Percentiles rank a stretch among this genome's conserved stretches.
phyloP scores from a whole-genome alignment of 1,140 invertebrate species.

The Campoletis sonorensis region DNA sequence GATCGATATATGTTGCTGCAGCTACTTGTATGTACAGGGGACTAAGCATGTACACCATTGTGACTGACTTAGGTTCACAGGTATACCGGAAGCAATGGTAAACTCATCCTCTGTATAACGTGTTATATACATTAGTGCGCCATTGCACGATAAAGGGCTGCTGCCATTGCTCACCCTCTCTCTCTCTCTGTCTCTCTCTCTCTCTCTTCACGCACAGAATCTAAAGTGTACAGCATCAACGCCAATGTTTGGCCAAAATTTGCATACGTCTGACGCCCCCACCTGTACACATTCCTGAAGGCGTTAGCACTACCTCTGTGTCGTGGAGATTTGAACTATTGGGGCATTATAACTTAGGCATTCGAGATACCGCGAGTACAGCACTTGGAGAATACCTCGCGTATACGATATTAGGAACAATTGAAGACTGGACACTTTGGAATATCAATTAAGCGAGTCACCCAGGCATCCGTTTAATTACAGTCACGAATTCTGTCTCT shows the following conservation, averaged over 20 bases:
- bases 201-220: not conserved
- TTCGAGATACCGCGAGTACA: not conserved
- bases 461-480: not conserved
- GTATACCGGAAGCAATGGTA: not conserved
- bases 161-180: constrained; percentile 13
- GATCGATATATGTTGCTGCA: not conserved
- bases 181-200: not conserved
- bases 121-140: constrained; percentile 9
- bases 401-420: not conserved
- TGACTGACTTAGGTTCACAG: constrained; percentile 9
- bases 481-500: not conserved
- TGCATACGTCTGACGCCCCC: constrained; percentile 69
- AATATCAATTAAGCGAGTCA: not conserved
- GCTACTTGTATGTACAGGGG: no score
- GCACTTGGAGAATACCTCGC: not conserved
- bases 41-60: not conserved
- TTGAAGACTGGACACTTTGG: not conserved
- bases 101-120: constrained; percentile 18
- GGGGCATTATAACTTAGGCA: constrained; percentile 18
- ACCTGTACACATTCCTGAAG: constrained; percentile 57
- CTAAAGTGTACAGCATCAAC: constrained; percentile 61
- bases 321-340: not conserved
- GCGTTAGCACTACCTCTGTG: not conserved
- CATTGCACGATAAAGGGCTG: not conserved
- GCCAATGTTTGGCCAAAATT: constrained; percentile 72